Conservation (phyloP, 1,140 invertebrate species). For the Orchestia grillus region DNA sequence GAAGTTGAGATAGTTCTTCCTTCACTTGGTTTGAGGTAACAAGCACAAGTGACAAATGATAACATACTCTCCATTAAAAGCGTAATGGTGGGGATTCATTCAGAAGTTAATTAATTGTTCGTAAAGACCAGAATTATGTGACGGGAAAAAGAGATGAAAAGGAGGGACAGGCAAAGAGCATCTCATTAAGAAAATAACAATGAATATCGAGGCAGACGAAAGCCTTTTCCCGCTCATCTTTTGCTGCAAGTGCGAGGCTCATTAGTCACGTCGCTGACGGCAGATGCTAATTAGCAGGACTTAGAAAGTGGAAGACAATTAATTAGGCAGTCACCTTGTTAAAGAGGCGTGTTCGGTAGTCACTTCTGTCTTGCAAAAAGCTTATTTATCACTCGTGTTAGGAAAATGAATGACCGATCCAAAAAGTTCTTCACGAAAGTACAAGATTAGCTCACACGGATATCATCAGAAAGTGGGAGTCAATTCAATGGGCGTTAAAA, state of each 20-base stretch:
- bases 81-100: too few relatives aligned
- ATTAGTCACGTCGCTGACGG: neutral
- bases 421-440: neutral
- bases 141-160: neutral
- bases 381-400: neutral
- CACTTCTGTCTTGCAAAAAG: neutral
- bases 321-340: neutral
- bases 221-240: neutral
- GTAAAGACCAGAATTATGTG: neutral
- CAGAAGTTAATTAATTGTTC: too few relatives aligned
- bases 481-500: neutral
- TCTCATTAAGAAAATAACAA: neutral
- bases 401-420: neutral
- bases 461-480: neutral
- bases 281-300: neutral
- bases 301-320: neutral
- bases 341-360: neutral
- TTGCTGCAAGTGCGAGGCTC: neutral
- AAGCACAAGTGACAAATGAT: too few relatives aligned
- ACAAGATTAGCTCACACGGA: neutral
- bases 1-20: too few relatives aligned
- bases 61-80: too few relatives aligned
- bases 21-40: too few relatives aligned
- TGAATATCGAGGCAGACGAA: neutral
- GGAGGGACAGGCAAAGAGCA: neutral